Evolutionary conservation across 2,113 vertebrate species (phyloP).

Genomic region (Hypanus sabinus): DNA sequence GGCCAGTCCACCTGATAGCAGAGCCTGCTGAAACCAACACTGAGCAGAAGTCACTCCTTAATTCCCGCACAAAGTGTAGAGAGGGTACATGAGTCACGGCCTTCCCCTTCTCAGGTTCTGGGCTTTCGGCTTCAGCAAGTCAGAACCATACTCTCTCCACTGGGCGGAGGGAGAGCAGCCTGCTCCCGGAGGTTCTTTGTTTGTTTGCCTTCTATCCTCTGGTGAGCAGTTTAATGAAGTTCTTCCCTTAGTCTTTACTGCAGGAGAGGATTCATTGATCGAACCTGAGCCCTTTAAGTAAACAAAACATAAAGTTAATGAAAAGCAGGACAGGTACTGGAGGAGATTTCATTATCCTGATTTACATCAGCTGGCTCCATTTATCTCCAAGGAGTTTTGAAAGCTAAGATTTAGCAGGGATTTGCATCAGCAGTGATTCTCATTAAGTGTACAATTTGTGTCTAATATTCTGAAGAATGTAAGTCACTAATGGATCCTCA

Average conservation of each 20-base stretch:
- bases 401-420: neutral
- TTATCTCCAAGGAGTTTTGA: neutral
- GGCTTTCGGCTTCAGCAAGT: too few species aligned
- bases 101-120: too few species aligned
- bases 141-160: too few species aligned
- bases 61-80: too few species aligned
- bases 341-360: neutral
- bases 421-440: neutral
- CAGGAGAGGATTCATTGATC: neutral
- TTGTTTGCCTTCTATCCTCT: too few species aligned
- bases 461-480: neutral
- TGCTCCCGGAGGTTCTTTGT: too few species aligned
- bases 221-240: too few species aligned
- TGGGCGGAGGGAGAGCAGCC: too few species aligned
- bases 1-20: too few species aligned
- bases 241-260: neutral
- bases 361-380: neutral
- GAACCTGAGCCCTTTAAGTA: neutral
- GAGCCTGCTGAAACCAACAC: too few species aligned
- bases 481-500: neutral
- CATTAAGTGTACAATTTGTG: neutral
- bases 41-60: too few species aligned
- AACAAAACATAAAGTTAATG: neutral
- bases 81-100: too few species aligned
- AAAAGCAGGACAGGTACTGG: neutral